phyloP scores from a whole-genome alignment of 1,140 invertebrate genomes.

The Drosophila sucinea region DNA sequence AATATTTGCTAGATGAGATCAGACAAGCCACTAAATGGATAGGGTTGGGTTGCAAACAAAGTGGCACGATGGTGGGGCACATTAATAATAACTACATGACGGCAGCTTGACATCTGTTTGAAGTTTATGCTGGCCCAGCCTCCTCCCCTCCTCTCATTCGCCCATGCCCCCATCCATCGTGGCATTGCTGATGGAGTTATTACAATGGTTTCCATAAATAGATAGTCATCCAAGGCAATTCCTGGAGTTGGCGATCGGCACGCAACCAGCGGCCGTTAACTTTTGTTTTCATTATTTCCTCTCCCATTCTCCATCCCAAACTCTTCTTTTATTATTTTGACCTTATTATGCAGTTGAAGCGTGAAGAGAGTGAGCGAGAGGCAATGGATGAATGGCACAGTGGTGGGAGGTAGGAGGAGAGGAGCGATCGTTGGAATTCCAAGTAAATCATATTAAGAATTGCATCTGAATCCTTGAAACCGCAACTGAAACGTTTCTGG shows the following conservation, averaged over 20 bases:
- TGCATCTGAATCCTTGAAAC: neutral
- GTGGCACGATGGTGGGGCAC: conserved; percentile 20
- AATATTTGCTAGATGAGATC: conserved; percentile 63
- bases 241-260: conserved; percentile 41
- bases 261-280: conserved; percentile 41
- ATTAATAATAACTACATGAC: conserved; percentile 64
- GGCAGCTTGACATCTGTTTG: conserved; percentile 60
- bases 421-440: conserved; percentile 1
- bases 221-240: conserved; percentile 17
- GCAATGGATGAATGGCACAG: neutral
- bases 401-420: neutral
- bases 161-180: neutral
- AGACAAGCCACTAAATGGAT: conserved; percentile 23
- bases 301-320: neutral
- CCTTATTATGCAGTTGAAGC: conserved; percentile 38
- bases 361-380: neutral
- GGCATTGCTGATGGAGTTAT: conserved; percentile 50
- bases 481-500: neutral
- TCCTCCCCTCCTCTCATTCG: conserved; percentile 5
- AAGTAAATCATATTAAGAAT: neutral
- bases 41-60: conserved; percentile 15
- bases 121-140: conserved; percentile 56
- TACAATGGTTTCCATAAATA: conserved; percentile 61
- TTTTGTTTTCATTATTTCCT: conserved; percentile 43
- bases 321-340: conserved; percentile 47